Conservation (phyloP, 2,797 vertebrate genomes). For the Anableps anableps region DNA sequence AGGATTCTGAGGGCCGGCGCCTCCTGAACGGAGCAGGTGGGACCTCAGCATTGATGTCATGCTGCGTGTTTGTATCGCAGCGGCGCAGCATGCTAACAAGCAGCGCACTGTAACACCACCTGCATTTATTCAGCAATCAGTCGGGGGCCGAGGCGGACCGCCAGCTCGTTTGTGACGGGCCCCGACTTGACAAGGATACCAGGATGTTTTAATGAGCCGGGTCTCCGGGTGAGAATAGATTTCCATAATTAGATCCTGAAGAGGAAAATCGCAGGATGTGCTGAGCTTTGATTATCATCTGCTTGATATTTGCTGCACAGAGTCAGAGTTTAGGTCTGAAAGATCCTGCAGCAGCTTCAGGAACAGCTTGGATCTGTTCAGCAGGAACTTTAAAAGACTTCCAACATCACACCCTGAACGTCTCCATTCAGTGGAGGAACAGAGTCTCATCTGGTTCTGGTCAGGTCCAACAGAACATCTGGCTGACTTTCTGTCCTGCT, state of each 20-base stretch:
- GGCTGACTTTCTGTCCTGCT: no score
- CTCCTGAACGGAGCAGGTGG: constrained; percentile 1
- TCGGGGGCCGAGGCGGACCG: constrained; percentile 26
- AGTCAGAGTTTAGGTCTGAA: background rate
- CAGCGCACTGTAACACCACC: constrained; percentile 5
- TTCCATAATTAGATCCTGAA: constrained; percentile 52
- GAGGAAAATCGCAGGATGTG: constrained; percentile 28
- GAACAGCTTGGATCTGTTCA: background rate
- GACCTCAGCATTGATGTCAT: constrained; percentile 25
- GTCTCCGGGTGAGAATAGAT: constrained; percentile 40
- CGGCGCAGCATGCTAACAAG: constrained; percentile 23
- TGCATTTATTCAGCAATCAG: constrained; percentile 34
- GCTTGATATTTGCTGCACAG: constrained; percentile 13
- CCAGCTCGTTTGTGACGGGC: constrained; percentile 45
- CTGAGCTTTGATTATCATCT: constrained; percentile 13
- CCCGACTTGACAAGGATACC: constrained; percentile 49
- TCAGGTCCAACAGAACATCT: no score
- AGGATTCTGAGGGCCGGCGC: constrained; percentile 16
- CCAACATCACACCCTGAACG: background rate
- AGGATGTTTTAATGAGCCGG: constrained; percentile 58
- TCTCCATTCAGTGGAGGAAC: background rate
- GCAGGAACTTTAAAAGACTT: background rate
- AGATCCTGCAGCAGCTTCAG: background rate
- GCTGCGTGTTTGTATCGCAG: constrained; percentile 3
- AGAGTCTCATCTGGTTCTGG: background rate